These are phyloP conservation scores for Mystacornis crossleyi DNA, from an alignment of 2,113 vertebrate species.

Conservation along the genomic window DNA sequence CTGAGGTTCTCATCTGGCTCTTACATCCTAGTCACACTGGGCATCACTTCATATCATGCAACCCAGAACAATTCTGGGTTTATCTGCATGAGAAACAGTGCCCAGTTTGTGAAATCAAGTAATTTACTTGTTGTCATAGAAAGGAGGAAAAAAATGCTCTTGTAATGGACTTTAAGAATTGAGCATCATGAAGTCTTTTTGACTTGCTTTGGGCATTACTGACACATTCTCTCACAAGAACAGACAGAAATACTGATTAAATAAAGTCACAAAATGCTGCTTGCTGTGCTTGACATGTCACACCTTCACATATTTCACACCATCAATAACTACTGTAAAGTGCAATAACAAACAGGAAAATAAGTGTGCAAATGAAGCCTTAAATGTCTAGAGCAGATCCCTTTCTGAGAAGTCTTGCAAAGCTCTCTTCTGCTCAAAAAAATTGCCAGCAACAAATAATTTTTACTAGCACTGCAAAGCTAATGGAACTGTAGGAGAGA, in stretches of 20 bases:
- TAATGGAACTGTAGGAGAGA: conserved; percentile 38
- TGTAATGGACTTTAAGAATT: not conserved
- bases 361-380: not conserved
- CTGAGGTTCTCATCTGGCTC: rapidly evolving
- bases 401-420: not conserved
- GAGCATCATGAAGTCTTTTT: not conserved
- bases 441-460: not conserved
- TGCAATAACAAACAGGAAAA: not conserved
- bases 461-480: conserved; percentile 26
- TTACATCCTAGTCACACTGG: not conserved
- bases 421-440: not conserved
- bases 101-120: not conserved
- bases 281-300: not conserved
- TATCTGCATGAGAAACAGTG: not conserved
- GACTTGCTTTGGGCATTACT: not conserved
- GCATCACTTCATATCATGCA: not conserved
- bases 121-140: not conserved
- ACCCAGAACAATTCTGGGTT: not conserved
- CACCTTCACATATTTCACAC: not conserved
- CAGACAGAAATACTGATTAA: not conserved
- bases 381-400: not conserved
- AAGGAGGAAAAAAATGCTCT: not conserved
- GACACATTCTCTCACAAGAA: not conserved
- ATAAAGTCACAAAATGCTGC: not conserved
- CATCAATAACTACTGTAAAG: not conserved